Conservation (phyloP, 2,888 invertebrate species). For the Trachelus iudaicus region DNA sequence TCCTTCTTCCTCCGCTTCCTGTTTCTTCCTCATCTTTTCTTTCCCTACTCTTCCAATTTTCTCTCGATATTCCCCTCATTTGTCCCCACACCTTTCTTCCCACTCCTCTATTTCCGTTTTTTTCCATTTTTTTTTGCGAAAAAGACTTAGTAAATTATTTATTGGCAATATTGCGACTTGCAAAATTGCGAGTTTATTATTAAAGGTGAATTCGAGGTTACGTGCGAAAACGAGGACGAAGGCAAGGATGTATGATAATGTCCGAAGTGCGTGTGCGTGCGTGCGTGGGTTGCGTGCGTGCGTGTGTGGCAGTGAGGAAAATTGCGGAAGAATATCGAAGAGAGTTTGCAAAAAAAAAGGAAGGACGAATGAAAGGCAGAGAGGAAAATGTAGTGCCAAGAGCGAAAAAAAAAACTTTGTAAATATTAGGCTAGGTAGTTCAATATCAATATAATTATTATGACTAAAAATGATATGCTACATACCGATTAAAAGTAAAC, state of each 20-base stretch:
- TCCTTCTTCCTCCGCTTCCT: neutral
- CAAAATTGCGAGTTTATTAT: conserved; percentile 27
- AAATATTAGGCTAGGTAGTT: conserved; percentile 63
- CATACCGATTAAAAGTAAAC: conserved; percentile 55
- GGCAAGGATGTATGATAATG: conserved; percentile 6
- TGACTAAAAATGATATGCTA: conserved; percentile 57
- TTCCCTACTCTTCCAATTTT: neutral
- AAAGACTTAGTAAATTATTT: conserved; percentile 63
- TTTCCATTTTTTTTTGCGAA: conserved; percentile 42
- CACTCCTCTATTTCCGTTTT: neutral
- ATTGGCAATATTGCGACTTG: conserved; percentile 56
- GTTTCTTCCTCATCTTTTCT: neutral
- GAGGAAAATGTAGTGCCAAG: conserved; percentile 54
- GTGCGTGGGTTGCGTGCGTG: conserved; percentile 12
- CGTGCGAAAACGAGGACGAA: conserved; percentile 4
- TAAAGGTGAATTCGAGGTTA: conserved; percentile 9
- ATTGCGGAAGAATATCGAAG: conserved; percentile 25
- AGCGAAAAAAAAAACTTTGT: conserved; percentile 50
- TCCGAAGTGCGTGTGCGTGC: conserved; percentile 19
- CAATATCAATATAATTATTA: conserved; percentile 61
- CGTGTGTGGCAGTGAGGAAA: conserved; percentile 28
- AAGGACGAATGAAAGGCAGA: conserved; percentile 30
- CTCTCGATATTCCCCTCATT: neutral
- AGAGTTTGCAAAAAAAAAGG: conserved; percentile 10
- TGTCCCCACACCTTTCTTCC: too few species aligned